A percentile compares a stretch with the other conserved stretches of the same genome.
phyloP scores from a whole-genome alignment of 2,888 invertebrate genomes.

The Melanotus villosus region DNA sequence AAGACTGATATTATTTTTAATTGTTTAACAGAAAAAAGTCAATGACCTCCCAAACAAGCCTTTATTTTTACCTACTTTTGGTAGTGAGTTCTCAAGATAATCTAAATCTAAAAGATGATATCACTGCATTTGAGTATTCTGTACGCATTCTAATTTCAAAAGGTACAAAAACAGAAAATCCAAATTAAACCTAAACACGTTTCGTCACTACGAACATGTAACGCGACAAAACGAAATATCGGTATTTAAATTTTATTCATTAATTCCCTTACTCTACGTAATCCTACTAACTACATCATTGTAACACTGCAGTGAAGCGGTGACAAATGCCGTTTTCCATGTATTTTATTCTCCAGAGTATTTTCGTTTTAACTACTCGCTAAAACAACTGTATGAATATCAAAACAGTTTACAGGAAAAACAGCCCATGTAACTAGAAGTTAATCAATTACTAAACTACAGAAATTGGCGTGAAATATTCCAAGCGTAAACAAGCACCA shows the following conservation, averaged over 20 bases:
- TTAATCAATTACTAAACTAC: slow-evolving; percentile 31
- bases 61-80: no score
- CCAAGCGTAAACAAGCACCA: slow-evolving; percentile 9
- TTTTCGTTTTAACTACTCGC: slow-evolving; percentile 37
- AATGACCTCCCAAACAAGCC: no score
- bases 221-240: background rate
- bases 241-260: slow-evolving; percentile 8
- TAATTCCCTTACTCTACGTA: slow-evolving; percentile 35
- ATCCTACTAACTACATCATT: slow-evolving; percentile 35
- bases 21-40: no score
- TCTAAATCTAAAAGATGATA: no score
- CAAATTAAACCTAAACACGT: no score
- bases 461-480: background rate
- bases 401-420: slow-evolving; percentile 21
- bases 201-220: background rate
- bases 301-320: slow-evolving; percentile 33
- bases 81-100: no score
- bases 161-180: no score
- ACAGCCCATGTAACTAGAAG: slow-evolving; percentile 25
- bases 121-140: no score
- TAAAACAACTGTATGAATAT: slow-evolving; percentile 35
- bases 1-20: no score
- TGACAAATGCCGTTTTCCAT: slow-evolving; percentile 38
- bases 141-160: no score
- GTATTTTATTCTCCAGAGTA: slow-evolving; percentile 36